Evolutionary conservation across 2,797 vertebrate genomes (phyloP), one percentile per base, ranked within the genome.

Genomic region (Miichthys miiuy): DNA sequence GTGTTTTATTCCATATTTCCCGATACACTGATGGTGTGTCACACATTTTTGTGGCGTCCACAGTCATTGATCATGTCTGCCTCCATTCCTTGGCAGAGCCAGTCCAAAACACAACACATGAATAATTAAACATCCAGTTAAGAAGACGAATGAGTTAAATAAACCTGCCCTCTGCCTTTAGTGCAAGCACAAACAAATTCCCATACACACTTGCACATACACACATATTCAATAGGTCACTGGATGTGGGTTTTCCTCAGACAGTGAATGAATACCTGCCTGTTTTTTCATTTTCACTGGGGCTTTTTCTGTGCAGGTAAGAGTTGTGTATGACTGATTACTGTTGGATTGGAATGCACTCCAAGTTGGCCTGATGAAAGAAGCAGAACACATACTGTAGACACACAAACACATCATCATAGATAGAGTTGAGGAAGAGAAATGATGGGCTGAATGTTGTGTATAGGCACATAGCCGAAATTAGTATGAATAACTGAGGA

Each of bases 111-210:
- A 85, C 90, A 89, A 65, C 18, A 50, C 88, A 90, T 94, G 85
- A 94, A 95, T 94, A 93, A 94, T 95, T 93, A 93, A 95, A 91
- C 8, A 88, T 80, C 72, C 87, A 83, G 88, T 95, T 93, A 92
- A 93, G 91, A 93, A 91, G 93, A 94, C 72, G 64, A 94, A 94
- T 91, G 90, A 90, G 78, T 91, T 91, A 87, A 92, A 95, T 93
- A 91, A 89, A 91, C 73, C 79, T 79, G 68, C 77, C 72, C 80
- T 81, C 48, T 12, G 9, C 75, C 13, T 38, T 80, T 82, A 67
- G 62, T 85, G 78, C 80, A 44, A 69, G 73, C 77, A 46, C 75
- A 74, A 81, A 77, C 70, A 81, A 87, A 89, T 73, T 51, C 87
- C 46, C 72, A 14, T 68, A 75, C 72, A 61, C 75, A 70, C 60